Percentiles rank a stretch among this genome's conserved stretches.
These are phyloP conservation scores for Trachelus iudaicus DNA, from an alignment of 2,888 invertebrate species.

Conservation along the genomic window DNA sequence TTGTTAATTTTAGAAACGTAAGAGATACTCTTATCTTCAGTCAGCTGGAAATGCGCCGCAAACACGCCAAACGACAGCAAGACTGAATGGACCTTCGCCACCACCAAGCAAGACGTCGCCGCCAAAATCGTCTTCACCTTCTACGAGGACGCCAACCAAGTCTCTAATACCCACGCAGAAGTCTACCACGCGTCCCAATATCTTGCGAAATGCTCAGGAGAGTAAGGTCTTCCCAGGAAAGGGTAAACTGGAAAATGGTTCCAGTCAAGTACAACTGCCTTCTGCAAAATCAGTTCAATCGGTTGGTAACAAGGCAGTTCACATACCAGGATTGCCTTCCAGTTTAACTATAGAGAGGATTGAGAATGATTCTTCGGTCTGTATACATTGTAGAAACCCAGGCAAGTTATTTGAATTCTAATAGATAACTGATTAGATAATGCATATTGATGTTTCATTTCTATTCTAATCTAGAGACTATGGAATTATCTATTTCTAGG, in stretches of 20 bases:
- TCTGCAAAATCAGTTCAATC: conserved; percentile 47
- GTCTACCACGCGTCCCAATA: conserved; percentile 48
- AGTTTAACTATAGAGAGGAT: conserved; percentile 69
- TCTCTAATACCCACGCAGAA: conserved; percentile 52
- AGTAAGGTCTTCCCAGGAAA: conserved; percentile 44
- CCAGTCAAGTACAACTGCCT: conserved; percentile 34
- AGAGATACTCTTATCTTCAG: conserved; percentile 66
- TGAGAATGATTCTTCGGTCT: conserved; percentile 62
- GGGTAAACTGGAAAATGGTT: conserved; percentile 39
- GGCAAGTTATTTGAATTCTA: conserved; percentile 51
- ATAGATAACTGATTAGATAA: neutral
- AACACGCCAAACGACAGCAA: conserved; percentile 66
- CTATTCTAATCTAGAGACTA: no score
- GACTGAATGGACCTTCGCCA: conserved; percentile 56
- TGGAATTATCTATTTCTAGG: conserved; percentile 52
- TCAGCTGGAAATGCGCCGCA: conserved; percentile 67
- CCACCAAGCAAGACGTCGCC: conserved; percentile 43
- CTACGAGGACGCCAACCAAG: conserved; percentile 41
- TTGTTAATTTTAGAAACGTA: conserved; percentile 64
- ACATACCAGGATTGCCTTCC: conserved; percentile 68
- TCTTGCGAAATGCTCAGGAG: conserved; percentile 46
- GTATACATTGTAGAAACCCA: conserved; percentile 67
- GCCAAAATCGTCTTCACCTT: conserved; percentile 45
- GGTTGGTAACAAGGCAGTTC: conserved; percentile 49
- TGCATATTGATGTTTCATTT: no score